Conservation (phyloP, 2,113 vertebrate species). For the Labrus mixtus region DNA sequence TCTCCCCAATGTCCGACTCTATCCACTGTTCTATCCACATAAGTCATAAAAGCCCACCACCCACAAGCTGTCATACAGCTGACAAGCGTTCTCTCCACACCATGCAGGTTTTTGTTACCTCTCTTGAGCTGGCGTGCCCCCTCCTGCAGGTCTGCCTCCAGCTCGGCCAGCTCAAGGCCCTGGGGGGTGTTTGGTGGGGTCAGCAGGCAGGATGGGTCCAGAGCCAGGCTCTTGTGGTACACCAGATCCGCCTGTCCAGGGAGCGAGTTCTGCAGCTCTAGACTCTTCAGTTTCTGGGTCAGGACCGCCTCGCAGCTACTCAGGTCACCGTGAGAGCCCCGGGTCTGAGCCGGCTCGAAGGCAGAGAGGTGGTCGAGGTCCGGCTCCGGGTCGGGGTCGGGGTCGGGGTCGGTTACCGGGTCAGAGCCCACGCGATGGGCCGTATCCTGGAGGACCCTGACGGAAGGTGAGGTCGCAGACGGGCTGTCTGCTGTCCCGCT, state of each 20-base stretch:
- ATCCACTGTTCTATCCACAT: no score
- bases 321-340: slow-evolving; percentile 64
- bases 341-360: slow-evolving; percentile 31
- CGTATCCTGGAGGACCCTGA: slow-evolving; percentile 23
- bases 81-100: no score
- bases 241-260: slow-evolving; percentile 66
- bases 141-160: slow-evolving; percentile 74
- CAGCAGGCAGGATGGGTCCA: slow-evolving; percentile 86
- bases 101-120: slow-evolving; percentile 58
- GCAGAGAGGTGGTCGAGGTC: background rate
- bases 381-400: slow-evolving; percentile 12
- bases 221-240: slow-evolving; percentile 80
- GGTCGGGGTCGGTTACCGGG: slow-evolving; percentile 10
- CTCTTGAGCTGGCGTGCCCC: slow-evolving; percentile 51
- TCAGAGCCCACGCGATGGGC: slow-evolving; percentile 21
- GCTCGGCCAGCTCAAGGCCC: slow-evolving; percentile 76
- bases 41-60: no score
- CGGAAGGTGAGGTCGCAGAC: slow-evolving; percentile 32
- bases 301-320: slow-evolving; percentile 79
- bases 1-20: no score
- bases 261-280: slow-evolving; percentile 80
- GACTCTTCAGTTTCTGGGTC: slow-evolving; percentile 82
- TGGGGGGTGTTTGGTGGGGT: slow-evolving; percentile 86
- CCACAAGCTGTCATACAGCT: no score
- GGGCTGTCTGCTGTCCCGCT: slow-evolving; percentile 27